Percentiles rank a stretch among this genome's conserved stretches.
Conservation (phyloP, 2,888 invertebrate species). For the Copidosoma aretas region DNA sequence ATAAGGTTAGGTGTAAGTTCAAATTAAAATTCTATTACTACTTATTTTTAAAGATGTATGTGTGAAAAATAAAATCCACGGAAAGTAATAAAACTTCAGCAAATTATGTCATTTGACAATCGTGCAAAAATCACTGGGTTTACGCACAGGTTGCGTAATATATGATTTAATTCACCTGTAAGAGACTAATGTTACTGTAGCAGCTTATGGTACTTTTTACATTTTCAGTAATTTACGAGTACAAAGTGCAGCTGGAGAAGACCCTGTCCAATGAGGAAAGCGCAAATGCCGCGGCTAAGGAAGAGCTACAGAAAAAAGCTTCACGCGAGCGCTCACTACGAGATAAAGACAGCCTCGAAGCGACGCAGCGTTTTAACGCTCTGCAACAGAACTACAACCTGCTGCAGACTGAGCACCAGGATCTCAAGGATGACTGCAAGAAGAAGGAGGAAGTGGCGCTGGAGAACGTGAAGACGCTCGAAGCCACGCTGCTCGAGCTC, state of each 20-base stretch:
- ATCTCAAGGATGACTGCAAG: conserved; percentile 55
- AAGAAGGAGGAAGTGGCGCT: conserved; percentile 51
- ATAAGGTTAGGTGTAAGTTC: too few species aligned
- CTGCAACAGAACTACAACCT: conserved; percentile 57
- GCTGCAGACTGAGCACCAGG: conserved; percentile 55
- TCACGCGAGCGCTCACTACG: conserved; percentile 55
- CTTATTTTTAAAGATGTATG: too few species aligned
- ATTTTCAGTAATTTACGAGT: conserved; percentile 58
- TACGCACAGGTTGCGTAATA: too few species aligned
- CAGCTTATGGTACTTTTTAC: too few species aligned
- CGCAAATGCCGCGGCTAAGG: conserved; percentile 56
- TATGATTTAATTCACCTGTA: too few species aligned
- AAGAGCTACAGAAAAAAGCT: conserved; percentile 58
- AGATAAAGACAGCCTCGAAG: conserved; percentile 55
- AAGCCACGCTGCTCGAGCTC: conserved; percentile 50
- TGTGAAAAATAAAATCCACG: too few species aligned
- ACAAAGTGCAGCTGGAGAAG: conserved; percentile 58
- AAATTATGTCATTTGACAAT: too few species aligned
- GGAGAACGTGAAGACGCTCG: conserved; percentile 50
- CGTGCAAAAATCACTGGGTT: too few species aligned
- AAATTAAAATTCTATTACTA: too few species aligned
- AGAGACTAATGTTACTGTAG: too few species aligned
- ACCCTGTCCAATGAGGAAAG: conserved; percentile 59
- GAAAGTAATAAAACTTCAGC: too few species aligned
- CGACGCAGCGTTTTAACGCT: conserved; percentile 56